phyloP scores from a whole-genome alignment of 2,797 vertebrate genomes.

The Rhodeus uyekii region DNA sequence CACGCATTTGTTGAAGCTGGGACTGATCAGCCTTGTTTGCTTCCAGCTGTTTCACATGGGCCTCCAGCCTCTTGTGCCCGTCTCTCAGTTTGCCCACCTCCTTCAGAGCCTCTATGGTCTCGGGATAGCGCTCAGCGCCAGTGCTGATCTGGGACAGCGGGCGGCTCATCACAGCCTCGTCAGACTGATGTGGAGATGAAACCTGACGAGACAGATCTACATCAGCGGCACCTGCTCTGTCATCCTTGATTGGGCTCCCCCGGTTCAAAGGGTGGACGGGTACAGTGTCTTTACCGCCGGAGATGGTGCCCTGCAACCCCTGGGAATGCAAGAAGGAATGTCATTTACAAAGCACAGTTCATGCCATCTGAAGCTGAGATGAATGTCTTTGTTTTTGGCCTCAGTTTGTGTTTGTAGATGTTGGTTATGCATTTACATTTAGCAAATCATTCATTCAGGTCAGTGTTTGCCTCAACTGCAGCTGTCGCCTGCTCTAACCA shows the following conservation, averaged over 20 bases:
- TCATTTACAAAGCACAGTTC: neutral
- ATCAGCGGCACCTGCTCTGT: neutral
- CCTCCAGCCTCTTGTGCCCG: constrained; percentile 66
- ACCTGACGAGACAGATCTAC: neutral
- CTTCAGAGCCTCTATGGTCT: constrained; percentile 67
- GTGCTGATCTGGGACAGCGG: constrained; percentile 26
- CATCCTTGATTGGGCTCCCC: neutral
- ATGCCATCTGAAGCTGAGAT: neutral
- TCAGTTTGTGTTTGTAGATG: constrained; percentile 15
- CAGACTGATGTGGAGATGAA: neutral
- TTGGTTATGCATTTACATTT: constrained; percentile 35
- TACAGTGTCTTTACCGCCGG: neutral
- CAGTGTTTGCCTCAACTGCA: constrained; percentile 26
- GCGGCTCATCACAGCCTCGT: neutral
- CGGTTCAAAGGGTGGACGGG: neutral
- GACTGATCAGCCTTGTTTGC: constrained; percentile 59
- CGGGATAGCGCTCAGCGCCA: constrained; percentile 37
- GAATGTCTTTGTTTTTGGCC: constrained; percentile 1
- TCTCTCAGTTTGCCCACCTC: constrained; percentile 63
- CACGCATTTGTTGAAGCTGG: constrained; percentile 65
- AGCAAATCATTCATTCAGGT: constrained; percentile 19
- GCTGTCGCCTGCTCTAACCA: constrained; percentile 14
- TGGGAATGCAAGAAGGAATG: constrained; percentile 13
- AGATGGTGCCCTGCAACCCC: constrained; percentile 17
- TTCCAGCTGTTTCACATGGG: constrained; percentile 65